A percentile compares a stretch with the other conserved stretches of the same genome.
Evolutionary conservation across 2,888 invertebrate genomes (phyloP).

Genomic region (Stenchaetothrips biformis): DNA sequence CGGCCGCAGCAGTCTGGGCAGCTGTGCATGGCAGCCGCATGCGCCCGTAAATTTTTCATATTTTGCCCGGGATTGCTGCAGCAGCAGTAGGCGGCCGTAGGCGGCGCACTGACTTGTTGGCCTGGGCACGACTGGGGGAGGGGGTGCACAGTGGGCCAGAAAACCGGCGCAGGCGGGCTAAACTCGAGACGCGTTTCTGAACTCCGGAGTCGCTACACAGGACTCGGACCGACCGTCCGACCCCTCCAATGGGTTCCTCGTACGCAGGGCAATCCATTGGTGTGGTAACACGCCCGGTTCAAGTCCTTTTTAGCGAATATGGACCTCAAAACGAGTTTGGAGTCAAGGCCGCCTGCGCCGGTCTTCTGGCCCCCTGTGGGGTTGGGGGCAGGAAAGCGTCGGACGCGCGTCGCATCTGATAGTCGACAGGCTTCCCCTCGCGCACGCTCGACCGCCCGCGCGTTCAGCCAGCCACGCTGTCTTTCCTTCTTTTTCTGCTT

Average conservation of each 20-base stretch:
- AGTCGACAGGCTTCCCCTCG: not conserved
- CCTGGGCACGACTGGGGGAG: not conserved
- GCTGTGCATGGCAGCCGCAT: not conserved
- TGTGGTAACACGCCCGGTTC: too few relatives aligned
- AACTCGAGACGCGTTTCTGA: too few relatives aligned
- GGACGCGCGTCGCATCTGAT: not conserved
- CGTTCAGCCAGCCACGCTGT: not conserved
- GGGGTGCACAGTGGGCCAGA: not conserved
- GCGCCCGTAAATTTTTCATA: constrained; percentile 20
- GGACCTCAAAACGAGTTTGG: too few relatives aligned
- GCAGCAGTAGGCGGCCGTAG: not conserved
- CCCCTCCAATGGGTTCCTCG: too few relatives aligned
- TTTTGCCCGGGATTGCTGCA: not conserved
- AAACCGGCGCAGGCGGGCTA: too few relatives aligned
- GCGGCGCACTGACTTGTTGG: too few relatives aligned
- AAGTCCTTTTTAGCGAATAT: too few relatives aligned
- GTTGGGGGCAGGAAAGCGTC: not conserved
- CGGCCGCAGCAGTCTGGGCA: not conserved
- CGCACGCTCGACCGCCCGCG: not conserved
- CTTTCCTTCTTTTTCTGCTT: not conserved
- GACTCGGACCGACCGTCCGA: not conserved
- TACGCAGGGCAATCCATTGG: too few relatives aligned
- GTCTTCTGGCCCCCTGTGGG: too few relatives aligned
- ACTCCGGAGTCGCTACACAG: too few relatives aligned
- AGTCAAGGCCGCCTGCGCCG: too few relatives aligned